Evolutionary conservation across 2,113 vertebrate genomes (phyloP), one percentile per base, ranked within the genome.

Genomic region (Malurus elegans): DNA sequence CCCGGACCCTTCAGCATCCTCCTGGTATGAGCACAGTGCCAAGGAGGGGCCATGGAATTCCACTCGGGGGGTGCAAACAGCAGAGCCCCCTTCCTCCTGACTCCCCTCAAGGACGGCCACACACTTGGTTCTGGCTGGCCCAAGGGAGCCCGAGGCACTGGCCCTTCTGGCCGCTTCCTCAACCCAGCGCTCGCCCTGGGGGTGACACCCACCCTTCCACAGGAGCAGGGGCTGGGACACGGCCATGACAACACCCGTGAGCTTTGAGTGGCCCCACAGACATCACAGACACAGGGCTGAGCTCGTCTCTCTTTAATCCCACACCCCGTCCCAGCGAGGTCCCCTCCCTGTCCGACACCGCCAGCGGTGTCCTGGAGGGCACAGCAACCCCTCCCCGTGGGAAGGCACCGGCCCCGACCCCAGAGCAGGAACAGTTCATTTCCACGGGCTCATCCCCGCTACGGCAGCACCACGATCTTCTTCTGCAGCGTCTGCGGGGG

Each of bases 391-490:
- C 45, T 4, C 57, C 34, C 38, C 66, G 20, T 0, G 0, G 45
- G 66, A 25, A 78, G 38, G 28, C 3, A 1, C 17, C 1, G 14
- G 19, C 48, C 42, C 44, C 0, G 3, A 6, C 0, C 4, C n/a
- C 2, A 0, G 67, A 64, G 67, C 65, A 45, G 58, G 26, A 32
- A 13, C 34, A 86, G 50, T 25, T 31, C 3, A 2, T 26, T 28
- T 28, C 45, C 40, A 47, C 0, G 1, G 57, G 48, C 73, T 26
- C 21, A 2, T 45, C 57, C 73, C 87, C 0, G 0, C 90, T 97
- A 99, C 0, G 99, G 99, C 71, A 99, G 97, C 89, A 99, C 98
- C 70, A 98, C 95, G 0, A 99, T 99, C 97, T 98, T 99, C 96
- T 99, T 99, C 97, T 99, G 97, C 88, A 99, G 97, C 16, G 97